Percentiles rank a stretch among this genome's conserved stretches.
Conservation (phyloP, 2,888 invertebrate genomes). For the Drosophila antonietae region DNA sequence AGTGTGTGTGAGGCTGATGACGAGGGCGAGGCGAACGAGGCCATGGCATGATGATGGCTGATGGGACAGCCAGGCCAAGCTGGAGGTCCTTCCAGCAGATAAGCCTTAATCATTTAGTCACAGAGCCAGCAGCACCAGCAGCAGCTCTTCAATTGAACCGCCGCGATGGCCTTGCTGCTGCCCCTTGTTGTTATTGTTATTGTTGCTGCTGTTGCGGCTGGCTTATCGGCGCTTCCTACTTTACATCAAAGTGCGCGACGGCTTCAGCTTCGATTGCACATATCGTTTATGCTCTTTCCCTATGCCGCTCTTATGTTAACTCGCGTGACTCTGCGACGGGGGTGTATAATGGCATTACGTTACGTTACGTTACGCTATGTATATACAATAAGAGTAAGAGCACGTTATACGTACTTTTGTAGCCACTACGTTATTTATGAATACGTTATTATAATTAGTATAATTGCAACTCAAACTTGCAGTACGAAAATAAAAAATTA, state of each 20-base stretch:
- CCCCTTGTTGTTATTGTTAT: constrained; percentile 18
- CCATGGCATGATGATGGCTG: constrained; percentile 49
- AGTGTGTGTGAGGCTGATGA: constrained; percentile 15
- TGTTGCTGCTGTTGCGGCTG: constrained; percentile 33
- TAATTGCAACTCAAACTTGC: not conserved
- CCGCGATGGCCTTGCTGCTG: constrained; percentile 43
- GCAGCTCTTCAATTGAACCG: constrained; percentile 51
- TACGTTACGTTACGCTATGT: not conserved
- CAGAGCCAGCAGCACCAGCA: constrained; percentile 34
- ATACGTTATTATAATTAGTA: not conserved
- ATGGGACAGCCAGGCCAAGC: constrained; percentile 34
- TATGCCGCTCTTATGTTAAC: not conserved
- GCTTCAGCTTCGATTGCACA: constrained; percentile 37
- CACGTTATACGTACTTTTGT: not conserved
- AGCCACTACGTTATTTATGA: not conserved
- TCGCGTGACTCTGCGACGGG: constrained; percentile 10
- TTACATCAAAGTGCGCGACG: constrained; percentile 58
- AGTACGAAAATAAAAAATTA: no score
- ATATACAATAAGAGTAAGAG: not conserved
- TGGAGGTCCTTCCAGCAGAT: constrained; percentile 73
- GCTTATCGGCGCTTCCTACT: constrained; percentile 63
- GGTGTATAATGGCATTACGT: constrained; percentile 23
- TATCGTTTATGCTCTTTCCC: constrained; percentile 28
- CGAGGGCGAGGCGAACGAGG: constrained; percentile 55
- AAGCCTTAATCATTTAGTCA: constrained; percentile 77